Conservation (phyloP, 2,888 invertebrate species). For the Magallana nippona region DNA sequence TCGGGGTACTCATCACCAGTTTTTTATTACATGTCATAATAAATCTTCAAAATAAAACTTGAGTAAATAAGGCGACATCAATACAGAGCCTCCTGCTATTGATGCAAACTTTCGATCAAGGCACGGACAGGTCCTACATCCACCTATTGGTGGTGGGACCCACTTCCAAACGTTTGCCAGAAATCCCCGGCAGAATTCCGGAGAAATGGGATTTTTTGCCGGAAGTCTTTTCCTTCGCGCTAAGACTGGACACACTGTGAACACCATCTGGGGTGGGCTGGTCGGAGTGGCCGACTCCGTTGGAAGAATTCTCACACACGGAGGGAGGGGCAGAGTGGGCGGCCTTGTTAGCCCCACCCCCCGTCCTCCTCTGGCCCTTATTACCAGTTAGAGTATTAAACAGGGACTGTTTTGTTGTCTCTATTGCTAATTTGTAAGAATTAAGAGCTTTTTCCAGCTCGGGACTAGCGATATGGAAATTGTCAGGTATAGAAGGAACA, state of each 20-base stretch:
- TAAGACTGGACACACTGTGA: slow-evolving; percentile 6
- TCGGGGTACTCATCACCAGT: no score
- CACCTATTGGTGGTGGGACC: slow-evolving; percentile 61
- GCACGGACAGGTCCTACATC: slow-evolving; percentile 44
- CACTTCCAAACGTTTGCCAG: slow-evolving; percentile 67
- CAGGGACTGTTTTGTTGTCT: slow-evolving; percentile 59
- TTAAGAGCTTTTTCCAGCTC: slow-evolving; percentile 60
- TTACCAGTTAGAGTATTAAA: slow-evolving; percentile 61
- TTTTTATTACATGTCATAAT: no score
- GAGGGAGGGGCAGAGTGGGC: slow-evolving; percentile 60
- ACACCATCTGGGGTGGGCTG: slow-evolving; percentile 16
- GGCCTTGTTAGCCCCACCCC: slow-evolving; percentile 56
- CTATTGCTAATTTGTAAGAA: slow-evolving; percentile 58
- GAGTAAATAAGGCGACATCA: no score
- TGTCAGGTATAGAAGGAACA: slow-evolving; percentile 39
- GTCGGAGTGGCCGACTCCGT: slow-evolving; percentile 30
- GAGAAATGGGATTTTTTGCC: slow-evolving; percentile 48
- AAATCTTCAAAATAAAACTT: no score
- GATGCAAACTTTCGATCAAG: no score
- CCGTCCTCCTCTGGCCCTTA: slow-evolving; percentile 57
- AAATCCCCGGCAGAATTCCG: slow-evolving; percentile 65
- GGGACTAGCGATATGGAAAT: slow-evolving; percentile 32
- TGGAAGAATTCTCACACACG: slow-evolving; percentile 57
- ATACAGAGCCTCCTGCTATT: no score
- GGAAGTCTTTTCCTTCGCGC: slow-evolving; percentile 46